Conservation (phyloP, 2,888 invertebrate genomes). For the Diabrotica balteata region DNA sequence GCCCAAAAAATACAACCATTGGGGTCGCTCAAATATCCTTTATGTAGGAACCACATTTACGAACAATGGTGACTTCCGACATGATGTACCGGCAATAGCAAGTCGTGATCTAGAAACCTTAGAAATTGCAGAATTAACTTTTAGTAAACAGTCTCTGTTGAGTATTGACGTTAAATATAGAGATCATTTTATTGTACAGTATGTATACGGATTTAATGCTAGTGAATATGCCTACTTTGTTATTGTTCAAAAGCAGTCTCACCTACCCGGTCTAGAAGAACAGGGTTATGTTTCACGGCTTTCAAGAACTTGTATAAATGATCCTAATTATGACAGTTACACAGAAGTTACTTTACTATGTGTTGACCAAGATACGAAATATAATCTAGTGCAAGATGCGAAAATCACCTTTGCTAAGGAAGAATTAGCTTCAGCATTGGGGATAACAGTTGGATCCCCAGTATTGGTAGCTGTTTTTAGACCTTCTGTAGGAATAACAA, state of each 20-base stretch:
- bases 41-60: conserved; percentile 95
- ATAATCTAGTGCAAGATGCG: conserved; percentile 93
- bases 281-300: conserved; percentile 88
- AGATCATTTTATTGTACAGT: conserved; percentile 94
- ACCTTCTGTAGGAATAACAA: conserved; percentile 86
- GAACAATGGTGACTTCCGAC: conserved; percentile 88
- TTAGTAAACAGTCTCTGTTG: conserved; percentile 84
- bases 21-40: conserved; percentile 83
- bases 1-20: conserved; percentile 84
- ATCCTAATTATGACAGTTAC: conserved; percentile 95
- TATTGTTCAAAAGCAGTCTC: conserved; percentile 91
- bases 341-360: conserved; percentile 96
- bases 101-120: conserved; percentile 83
- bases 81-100: conserved; percentile 91
- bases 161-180: conserved; percentile 92
- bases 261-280: conserved; percentile 87
- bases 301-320: conserved; percentile 92
- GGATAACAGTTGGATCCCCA: conserved; percentile 79
- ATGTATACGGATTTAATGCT: conserved; percentile 95
- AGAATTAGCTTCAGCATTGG: conserved; percentile 81
- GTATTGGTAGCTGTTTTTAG: conserved; percentile 89
- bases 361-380: conserved; percentile 72
- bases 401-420: conserved; percentile 86
- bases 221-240: conserved; percentile 96
- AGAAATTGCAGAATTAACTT: conserved; percentile 82